A percentile compares a stretch with the other conserved stretches of the same genome.
Evolutionary conservation across 2,888 invertebrate genomes (phyloP).

Genomic region (Stenotaenia linearis): DNA sequence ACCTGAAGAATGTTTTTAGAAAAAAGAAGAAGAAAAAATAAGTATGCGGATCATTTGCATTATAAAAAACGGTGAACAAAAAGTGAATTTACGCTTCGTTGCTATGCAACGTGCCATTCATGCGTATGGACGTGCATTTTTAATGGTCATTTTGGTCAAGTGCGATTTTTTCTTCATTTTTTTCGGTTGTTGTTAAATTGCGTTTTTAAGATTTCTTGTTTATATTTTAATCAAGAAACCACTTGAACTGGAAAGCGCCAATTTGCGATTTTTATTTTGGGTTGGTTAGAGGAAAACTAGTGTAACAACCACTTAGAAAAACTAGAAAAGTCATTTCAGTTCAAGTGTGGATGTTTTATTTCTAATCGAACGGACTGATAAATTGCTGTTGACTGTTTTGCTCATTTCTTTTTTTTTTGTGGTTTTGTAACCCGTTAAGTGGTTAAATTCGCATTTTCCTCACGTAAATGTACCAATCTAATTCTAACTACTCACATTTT

Average conservation of each 20-base stretch:
- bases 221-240: neutral
- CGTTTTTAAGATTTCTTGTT: neutral
- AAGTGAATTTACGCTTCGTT: slow-evolving; percentile 7
- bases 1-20: neutral
- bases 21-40: slow-evolving; percentile 1
- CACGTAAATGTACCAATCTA: no score
- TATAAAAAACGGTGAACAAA: slow-evolving; percentile 7
- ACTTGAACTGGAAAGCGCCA: neutral
- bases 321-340: neutral
- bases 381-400: no score
- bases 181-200: neutral
- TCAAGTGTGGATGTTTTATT: neutral
- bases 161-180: neutral
- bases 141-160: slow-evolving; percentile 19
- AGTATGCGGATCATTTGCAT: slow-evolving; percentile 21
- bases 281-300: neutral
- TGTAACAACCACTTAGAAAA: neutral
- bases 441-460: no score
- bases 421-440: no score
- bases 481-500: no score
- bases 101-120: slow-evolving; percentile 2
- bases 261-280: neutral
- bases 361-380: no score
- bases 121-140: neutral
- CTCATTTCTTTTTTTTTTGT: no score